Evolutionary conservation across 2,797 vertebrate species (phyloP).

Genomic region (Ctenopoma multispine): DNA sequence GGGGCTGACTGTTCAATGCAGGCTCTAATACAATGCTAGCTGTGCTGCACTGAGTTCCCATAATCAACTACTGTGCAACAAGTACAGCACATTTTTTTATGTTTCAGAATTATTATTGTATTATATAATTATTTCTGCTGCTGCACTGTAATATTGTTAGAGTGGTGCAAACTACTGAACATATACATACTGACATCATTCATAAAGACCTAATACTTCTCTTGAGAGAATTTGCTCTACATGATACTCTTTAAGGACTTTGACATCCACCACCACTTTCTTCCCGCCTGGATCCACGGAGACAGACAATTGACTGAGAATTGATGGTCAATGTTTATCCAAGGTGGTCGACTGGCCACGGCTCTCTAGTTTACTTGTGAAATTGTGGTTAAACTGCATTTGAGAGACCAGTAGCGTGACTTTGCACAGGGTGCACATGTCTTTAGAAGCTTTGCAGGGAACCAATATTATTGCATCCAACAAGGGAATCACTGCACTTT

Average conservation of each 20-base stretch:
- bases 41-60: background rate
- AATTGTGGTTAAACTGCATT: slow-evolving; percentile 88
- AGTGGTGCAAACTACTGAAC: background rate
- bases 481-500: slow-evolving; percentile 8
- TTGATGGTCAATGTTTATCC: slow-evolving; percentile 91
- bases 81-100: slow-evolving; percentile 10
- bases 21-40: background rate
- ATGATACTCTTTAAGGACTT: slow-evolving; percentile 46
- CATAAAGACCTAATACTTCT: background rate
- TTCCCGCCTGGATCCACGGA: slow-evolving; percentile 46
- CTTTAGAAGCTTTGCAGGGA: slow-evolving; percentile 27
- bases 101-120: too few species aligned
- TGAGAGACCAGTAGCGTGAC: slow-evolving; percentile 81
- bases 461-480: slow-evolving; percentile 12
- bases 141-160: background rate
- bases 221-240: slow-evolving; percentile 15
- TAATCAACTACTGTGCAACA: slow-evolving; percentile 30
- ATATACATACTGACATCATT: background rate
- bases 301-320: slow-evolving; percentile 75
- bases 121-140: too few species aligned
- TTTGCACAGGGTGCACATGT: slow-evolving; percentile 64
- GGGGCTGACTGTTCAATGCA: slow-evolving; percentile 16
- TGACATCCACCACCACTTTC: slow-evolving; percentile 33
- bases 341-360: slow-evolving; percentile 85
- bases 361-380: slow-evolving; percentile 93